Percentiles rank a stretch among this genome's conserved stretches.
Conservation (phyloP, 2,113 vertebrate species). For the Hirundichthys speculiger region DNA sequence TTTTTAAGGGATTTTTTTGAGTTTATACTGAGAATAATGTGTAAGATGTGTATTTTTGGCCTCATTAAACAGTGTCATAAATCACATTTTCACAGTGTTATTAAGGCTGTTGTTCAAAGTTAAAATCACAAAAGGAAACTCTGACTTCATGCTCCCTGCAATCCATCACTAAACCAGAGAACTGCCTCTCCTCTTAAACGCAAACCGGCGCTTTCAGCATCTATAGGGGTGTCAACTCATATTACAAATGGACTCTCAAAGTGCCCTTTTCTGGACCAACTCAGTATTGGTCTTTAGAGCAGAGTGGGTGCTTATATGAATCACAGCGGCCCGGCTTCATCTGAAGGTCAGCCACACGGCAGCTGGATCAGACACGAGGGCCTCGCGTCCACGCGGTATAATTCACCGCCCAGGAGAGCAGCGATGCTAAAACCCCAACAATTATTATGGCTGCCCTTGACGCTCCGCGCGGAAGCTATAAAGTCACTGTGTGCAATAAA, state of each 20-base stretch:
- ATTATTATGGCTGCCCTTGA: constrained; percentile 54
- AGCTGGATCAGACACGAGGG: constrained; percentile 24
- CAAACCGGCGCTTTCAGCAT: constrained; percentile 15
- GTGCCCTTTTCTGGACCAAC: constrained; percentile 29
- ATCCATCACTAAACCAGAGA: neutral
- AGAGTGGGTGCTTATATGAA: constrained; percentile 40
- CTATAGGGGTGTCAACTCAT: constrained; percentile 6
- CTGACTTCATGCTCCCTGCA: no score
- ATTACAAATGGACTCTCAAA: constrained; percentile 36
- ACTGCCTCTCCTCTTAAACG: neutral
- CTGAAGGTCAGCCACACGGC: constrained; percentile 50
- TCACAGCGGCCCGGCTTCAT: constrained; percentile 21
- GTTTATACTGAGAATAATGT: no score
- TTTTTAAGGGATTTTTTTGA: no score
- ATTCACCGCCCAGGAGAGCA: constrained; percentile 28
- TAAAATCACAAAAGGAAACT: no score
- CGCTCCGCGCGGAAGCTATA: constrained; percentile 7
- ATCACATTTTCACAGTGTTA: no score
- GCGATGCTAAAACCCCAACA: constrained; percentile 38
- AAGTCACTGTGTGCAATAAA: constrained; percentile 35
- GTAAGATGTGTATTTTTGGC: no score
- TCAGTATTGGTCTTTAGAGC: constrained; percentile 25
- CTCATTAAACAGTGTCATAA: no score
- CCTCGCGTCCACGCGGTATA: constrained; percentile 35
- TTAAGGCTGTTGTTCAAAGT: no score